Percentiles rank a stretch among this genome's conserved stretches.
Evolutionary conservation across 1,140 invertebrate genomes (phyloP).

Genomic region (Bombus ignitus): DNA sequence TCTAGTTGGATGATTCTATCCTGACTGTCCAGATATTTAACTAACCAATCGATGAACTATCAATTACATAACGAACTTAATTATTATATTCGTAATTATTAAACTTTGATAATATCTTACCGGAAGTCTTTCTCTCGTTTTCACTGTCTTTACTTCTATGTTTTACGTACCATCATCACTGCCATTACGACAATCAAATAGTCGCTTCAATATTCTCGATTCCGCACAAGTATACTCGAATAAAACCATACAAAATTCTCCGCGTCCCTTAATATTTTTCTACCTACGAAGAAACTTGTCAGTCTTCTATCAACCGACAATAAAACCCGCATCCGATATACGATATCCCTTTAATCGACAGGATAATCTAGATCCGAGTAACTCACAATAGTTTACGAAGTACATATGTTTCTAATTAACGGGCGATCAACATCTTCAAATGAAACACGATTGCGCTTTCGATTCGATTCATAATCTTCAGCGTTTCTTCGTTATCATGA

Average conservation of each 20-base stretch:
- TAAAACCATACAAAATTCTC: constrained; percentile 1
- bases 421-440: not conserved
- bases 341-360: constrained; percentile 35
- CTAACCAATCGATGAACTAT: not conserved
- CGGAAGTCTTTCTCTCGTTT: not conserved
- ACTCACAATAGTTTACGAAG: not conserved
- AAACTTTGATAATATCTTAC: not conserved
- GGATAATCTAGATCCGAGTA: constrained; percentile 16
- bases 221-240: not conserved
- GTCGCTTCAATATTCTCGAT: not conserved
- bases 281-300: not conserved
- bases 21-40: not conserved
- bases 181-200: not conserved
- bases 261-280: not conserved
- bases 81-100: not conserved
- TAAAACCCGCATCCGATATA: constrained; percentile 22
- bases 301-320: not conserved
- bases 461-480: not conserved
- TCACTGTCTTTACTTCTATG: too few species aligned
- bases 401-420: constrained; percentile 1
- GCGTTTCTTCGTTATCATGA: too few species aligned
- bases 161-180: too few species aligned
- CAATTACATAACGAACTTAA: not conserved
- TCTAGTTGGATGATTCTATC: not conserved
- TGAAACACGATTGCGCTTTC: too few species aligned